phyloP scores from a whole-genome alignment of 2,113 vertebrate genomes.

The Datnioides undecimradiatus region DNA sequence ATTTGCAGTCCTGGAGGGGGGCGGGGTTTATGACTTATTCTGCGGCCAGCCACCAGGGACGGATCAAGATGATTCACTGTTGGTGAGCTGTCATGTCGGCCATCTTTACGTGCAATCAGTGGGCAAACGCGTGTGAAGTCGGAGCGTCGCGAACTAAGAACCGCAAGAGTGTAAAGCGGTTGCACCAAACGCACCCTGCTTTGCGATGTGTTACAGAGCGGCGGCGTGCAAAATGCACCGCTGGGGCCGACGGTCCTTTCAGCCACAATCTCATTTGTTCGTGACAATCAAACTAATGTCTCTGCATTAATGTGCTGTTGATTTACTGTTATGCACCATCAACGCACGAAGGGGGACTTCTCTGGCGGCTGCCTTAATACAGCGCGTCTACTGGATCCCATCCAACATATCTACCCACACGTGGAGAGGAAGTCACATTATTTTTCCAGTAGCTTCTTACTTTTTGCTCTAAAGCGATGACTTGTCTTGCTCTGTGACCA shows the following conservation, averaged over 20 bases:
- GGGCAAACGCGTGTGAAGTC: too few relatives aligned
- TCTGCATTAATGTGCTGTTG: conserved; percentile 35
- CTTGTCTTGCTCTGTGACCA: not conserved
- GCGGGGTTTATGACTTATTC: too few relatives aligned
- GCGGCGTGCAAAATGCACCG: not conserved
- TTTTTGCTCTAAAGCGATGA: not conserved
- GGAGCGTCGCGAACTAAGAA: too few relatives aligned
- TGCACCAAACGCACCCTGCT: not conserved
- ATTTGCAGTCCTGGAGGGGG: too few relatives aligned
- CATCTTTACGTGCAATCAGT: too few relatives aligned
- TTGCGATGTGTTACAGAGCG: not conserved
- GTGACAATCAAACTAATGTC: conserved; percentile 41
- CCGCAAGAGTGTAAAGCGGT: not conserved
- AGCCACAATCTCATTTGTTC: conserved; percentile 11
- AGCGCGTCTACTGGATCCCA: not conserved
- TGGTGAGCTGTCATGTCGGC: too few relatives aligned
- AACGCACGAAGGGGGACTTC: conserved; percentile 2
- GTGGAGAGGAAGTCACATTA: not conserved
- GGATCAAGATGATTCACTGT: too few relatives aligned
- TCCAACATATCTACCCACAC: not conserved
- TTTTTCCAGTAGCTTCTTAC: not conserved
- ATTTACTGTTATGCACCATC: conserved; percentile 42
- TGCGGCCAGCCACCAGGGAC: too few relatives aligned
- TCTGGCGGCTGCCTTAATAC: not conserved
- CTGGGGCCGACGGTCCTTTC: conserved; percentile 3